Conservation (phyloP, 2,888 invertebrate species). For the Drosophila rubida region DNA sequence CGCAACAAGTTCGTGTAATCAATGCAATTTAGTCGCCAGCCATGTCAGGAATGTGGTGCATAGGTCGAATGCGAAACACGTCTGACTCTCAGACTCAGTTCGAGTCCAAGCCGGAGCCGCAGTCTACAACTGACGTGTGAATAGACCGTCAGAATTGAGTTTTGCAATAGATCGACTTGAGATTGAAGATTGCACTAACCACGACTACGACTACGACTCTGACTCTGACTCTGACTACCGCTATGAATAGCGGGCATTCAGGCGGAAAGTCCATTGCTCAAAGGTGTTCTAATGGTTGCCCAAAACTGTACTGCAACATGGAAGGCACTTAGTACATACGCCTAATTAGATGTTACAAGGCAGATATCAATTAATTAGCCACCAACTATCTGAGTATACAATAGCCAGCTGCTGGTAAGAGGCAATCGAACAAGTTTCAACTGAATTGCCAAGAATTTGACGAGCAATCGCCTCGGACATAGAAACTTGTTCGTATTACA, state of each 20-base stretch:
- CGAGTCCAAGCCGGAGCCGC: slow-evolving; percentile 10
- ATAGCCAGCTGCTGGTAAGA: slow-evolving; percentile 16
- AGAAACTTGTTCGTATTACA: slow-evolving; percentile 7
- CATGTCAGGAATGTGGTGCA: slow-evolving; percentile 73
- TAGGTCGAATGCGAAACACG: slow-evolving; percentile 64
- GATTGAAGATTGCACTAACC: slow-evolving; percentile 70
- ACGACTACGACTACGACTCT: slow-evolving; percentile 8
- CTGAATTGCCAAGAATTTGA: slow-evolving; percentile 16
- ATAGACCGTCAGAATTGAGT: slow-evolving; percentile 46
- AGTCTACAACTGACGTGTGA: slow-evolving; percentile 38
- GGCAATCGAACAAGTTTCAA: slow-evolving; percentile 28
- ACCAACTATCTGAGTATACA: not conserved
- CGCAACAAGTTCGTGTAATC: slow-evolving; percentile 69
- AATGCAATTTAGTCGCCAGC: slow-evolving; percentile 71
- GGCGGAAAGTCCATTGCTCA: slow-evolving; percentile 62
- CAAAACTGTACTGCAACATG: slow-evolving; percentile 44
- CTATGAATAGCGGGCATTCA: slow-evolving; percentile 51
- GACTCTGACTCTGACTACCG: not conserved
- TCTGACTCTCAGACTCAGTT: slow-evolving; percentile 31
- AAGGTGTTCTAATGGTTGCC: slow-evolving; percentile 75
- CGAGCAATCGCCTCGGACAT: slow-evolving; percentile 2
- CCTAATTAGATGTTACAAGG: slow-evolving; percentile 34
- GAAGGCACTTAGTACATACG: slow-evolving; percentile 2
- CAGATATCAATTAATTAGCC: slow-evolving; percentile 35
- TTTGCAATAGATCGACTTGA: slow-evolving; percentile 57